Evolutionary conservation across 2,113 vertebrate species (phyloP).

Genomic region (Periophthalmodon schlosseri): DNA sequence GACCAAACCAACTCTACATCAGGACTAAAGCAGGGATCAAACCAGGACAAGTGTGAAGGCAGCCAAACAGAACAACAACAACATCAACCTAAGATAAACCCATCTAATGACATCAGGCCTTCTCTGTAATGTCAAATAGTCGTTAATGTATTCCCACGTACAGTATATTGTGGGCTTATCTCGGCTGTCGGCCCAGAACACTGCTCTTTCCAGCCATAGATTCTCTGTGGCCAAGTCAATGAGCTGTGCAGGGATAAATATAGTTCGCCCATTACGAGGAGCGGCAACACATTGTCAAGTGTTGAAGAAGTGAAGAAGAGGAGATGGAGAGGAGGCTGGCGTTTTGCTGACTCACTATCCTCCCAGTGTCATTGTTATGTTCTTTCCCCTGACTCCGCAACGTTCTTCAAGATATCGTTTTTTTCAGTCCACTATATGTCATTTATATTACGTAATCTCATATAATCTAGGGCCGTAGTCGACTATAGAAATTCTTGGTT

Average conservation of each 20-base stretch:
- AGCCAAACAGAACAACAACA: not conserved
- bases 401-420: slow-evolving; percentile 16
- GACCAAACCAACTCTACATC: not conserved
- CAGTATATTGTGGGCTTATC: slow-evolving; percentile 1
- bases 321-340: slow-evolving; percentile 7
- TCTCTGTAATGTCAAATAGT: not conserved
- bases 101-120: not conserved
- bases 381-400: slow-evolving; percentile 19
- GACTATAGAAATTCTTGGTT: too few species aligned
- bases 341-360: slow-evolving; percentile 41
- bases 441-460: slow-evolving; percentile 1
- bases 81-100: not conserved
- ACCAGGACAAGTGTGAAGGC: not conserved
- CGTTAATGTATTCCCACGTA: not conserved
- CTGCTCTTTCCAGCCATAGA: slow-evolving; percentile 26
- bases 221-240: slow-evolving; percentile 28
- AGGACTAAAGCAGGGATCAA: not conserved
- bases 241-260: slow-evolving; percentile 27
- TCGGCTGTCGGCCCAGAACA: slow-evolving; percentile 6
- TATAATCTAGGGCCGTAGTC: too few species aligned
- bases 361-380: slow-evolving; percentile 26
- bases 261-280: slow-evolving; percentile 28
- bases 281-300: slow-evolving; percentile 16
- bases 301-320: slow-evolving; percentile 4
- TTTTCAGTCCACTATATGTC: not conserved